Percentiles rank a stretch among this genome's conserved stretches.
Evolutionary conservation across 2,888 invertebrate species (phyloP).

Genomic region (Drosophila incognita): DNA sequence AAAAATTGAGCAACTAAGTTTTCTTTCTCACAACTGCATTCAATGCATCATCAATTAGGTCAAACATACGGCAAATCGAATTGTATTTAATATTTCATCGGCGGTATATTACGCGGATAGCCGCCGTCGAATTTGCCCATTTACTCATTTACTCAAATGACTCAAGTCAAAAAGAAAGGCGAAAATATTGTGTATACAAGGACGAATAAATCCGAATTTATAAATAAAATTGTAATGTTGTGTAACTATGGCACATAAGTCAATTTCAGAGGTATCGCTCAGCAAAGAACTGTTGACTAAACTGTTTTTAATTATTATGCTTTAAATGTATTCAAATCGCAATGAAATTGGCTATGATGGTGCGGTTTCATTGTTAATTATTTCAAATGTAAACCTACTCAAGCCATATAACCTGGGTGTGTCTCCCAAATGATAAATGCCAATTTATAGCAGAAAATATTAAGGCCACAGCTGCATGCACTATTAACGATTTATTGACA

Average conservation of each 20-base stretch:
- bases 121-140: slow-evolving; percentile 1
- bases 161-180: slow-evolving; percentile 1
- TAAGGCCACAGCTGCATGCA: slow-evolving; percentile 18
- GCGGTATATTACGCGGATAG: background rate
- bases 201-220: background rate
- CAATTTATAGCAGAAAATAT: slow-evolving; percentile 16
- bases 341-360: background rate
- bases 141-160: slow-evolving; percentile 15
- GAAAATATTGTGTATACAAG: background rate
- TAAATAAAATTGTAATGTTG: background rate
- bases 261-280: background rate
- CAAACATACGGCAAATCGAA: background rate
- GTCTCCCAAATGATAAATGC: slow-evolving; percentile 14
- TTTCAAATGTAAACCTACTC: slow-evolving; percentile 2
- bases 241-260: background rate
- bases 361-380: background rate
- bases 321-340: background rate
- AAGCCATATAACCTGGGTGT: slow-evolving; percentile 11
- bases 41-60: background rate
- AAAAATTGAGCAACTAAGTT: background rate
- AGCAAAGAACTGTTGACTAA: background rate
- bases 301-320: background rate
- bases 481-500: slow-evolving; percentile 18
- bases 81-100: background rate
- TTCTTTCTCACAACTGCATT: background rate